A percentile compares a stretch with the other conserved stretches of the same genome.
These are phyloP conservation scores for Psilopogon haemacephalus DNA, from an alignment of 2,113 vertebrate genomes.

Conservation along the genomic window DNA sequence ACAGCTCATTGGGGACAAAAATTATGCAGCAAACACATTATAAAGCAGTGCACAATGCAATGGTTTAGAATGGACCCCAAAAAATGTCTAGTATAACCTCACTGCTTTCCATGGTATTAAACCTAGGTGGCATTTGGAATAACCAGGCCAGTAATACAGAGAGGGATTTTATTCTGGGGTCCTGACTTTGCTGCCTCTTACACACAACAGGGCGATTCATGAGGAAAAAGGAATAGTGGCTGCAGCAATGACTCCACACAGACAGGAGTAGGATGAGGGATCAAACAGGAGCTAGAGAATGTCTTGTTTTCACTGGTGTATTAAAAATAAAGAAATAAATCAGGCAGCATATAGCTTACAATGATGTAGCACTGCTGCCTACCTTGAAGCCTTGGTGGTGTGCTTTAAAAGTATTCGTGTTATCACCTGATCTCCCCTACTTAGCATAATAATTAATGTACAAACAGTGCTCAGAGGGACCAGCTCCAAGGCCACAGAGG, in stretches of 20 bases:
- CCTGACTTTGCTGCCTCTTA: neutral
- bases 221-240: neutral
- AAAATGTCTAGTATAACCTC: neutral
- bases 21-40: neutral
- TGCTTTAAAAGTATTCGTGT: slow-evolving; percentile 38
- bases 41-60: neutral
- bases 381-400: slow-evolving; percentile 5
- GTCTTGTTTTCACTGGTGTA: neutral
- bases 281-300: slow-evolving; percentile 11
- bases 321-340: slow-evolving; percentile 26
- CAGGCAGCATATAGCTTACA: neutral
- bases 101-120: neutral
- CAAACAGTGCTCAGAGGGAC: slow-evolving; percentile 41
- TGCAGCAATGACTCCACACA: neutral
- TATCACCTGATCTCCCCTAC: slow-evolving; percentile 61
- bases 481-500: slow-evolving; percentile 49
- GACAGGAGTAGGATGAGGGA: neutral
- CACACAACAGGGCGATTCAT: neutral
- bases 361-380: neutral
- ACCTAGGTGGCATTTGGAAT: neutral
- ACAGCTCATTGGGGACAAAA: neutral
- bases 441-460: slow-evolving; percentile 68
- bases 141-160: neutral
- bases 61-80: neutral
- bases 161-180: neutral